Evolutionary conservation across 2,888 invertebrate genomes (phyloP).

Genomic region (Nemurella pictetii): DNA sequence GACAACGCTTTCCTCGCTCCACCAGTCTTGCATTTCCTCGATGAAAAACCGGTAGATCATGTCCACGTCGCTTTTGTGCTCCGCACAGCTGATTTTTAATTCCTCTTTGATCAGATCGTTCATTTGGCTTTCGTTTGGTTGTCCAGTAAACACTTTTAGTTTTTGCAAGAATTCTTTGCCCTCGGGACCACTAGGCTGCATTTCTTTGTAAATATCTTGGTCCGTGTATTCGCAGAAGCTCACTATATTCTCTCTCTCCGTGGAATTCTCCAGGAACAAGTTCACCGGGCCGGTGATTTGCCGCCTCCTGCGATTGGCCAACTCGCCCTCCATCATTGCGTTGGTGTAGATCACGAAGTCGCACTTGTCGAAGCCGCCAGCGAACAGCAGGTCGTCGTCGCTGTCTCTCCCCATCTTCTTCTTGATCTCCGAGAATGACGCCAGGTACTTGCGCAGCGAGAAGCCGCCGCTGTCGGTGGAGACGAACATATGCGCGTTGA

Average conservation of each 20-base stretch:
- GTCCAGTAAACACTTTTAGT: constrained; percentile 24
- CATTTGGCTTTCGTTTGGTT: constrained; percentile 21
- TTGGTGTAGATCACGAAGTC: constrained; percentile 29
- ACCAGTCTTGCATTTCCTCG: constrained; percentile 17
- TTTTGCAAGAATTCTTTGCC: constrained; percentile 13
- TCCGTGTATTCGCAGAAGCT: constrained; percentile 7
- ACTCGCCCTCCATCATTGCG: not conserved
- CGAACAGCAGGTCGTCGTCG: constrained; percentile 6
- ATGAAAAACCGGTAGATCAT: constrained; percentile 23
- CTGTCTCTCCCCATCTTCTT: not conserved
- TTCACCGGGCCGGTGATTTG: not conserved
- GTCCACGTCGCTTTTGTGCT: constrained; percentile 21
- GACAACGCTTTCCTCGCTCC: constrained; percentile 11
- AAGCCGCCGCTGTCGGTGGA: not conserved
- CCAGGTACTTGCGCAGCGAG: constrained; percentile 15
- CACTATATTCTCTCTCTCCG: not conserved
- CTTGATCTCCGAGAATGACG: constrained; percentile 19
- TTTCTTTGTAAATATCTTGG: constrained; percentile 1
- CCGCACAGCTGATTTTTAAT: constrained; percentile 16
- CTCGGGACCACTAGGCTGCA: not conserved
- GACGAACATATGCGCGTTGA: not conserved
- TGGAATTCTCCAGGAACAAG: not conserved
- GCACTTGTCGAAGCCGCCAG: constrained; percentile 5
- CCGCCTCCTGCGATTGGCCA: not conserved
- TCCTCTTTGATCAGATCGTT: constrained; percentile 27